A percentile compares a stretch with the other conserved stretches of the same genome.
phyloP scores from a whole-genome alignment of 2,888 invertebrate species.

The Eilema depressum region DNA sequence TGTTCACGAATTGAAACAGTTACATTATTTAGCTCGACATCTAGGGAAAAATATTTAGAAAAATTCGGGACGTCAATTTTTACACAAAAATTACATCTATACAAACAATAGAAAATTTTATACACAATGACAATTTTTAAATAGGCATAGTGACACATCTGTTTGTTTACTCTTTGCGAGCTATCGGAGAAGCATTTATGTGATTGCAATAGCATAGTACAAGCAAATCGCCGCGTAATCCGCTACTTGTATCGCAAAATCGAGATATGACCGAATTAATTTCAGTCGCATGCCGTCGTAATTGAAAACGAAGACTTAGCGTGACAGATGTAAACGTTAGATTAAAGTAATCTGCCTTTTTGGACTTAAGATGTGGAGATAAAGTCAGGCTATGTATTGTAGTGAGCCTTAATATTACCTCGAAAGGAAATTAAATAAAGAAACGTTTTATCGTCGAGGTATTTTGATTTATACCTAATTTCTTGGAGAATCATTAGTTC shows the following conservation, averaged over 20 bases:
- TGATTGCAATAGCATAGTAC: slow-evolving; percentile 68
- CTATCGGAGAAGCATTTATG: slow-evolving; percentile 66
- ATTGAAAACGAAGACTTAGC: slow-evolving; percentile 79
- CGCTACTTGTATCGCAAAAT: slow-evolving; percentile 77
- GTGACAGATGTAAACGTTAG: slow-evolving; percentile 65
- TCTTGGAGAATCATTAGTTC: slow-evolving; percentile 4
- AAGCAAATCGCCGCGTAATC: slow-evolving; percentile 83
- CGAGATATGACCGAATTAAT: slow-evolving; percentile 82
- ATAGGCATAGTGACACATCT: slow-evolving; percentile 34
- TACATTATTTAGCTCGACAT: too few species aligned
- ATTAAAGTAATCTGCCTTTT: slow-evolving; percentile 55
- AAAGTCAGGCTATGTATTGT: slow-evolving; percentile 20
- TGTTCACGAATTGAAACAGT: too few species aligned
- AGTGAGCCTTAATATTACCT: slow-evolving; percentile 7
- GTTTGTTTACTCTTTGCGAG: slow-evolving; percentile 60
- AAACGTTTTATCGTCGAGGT: slow-evolving; percentile 1
- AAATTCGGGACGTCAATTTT: too few species aligned
- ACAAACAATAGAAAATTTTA: too few species aligned
- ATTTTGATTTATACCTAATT: not conserved
- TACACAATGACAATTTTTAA: too few species aligned
- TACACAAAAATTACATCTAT: too few species aligned
- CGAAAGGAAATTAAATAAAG: slow-evolving; percentile 22
- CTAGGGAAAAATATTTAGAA: too few species aligned
- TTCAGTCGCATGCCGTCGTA: slow-evolving; percentile 73
- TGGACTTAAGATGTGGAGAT: slow-evolving; percentile 41